Percentiles rank a stretch among this genome's conserved stretches.
These are phyloP conservation scores for Sinocyclocheilus grahami DNA, from an alignment of 2,113 vertebrate genomes.

Conservation along the genomic window DNA sequence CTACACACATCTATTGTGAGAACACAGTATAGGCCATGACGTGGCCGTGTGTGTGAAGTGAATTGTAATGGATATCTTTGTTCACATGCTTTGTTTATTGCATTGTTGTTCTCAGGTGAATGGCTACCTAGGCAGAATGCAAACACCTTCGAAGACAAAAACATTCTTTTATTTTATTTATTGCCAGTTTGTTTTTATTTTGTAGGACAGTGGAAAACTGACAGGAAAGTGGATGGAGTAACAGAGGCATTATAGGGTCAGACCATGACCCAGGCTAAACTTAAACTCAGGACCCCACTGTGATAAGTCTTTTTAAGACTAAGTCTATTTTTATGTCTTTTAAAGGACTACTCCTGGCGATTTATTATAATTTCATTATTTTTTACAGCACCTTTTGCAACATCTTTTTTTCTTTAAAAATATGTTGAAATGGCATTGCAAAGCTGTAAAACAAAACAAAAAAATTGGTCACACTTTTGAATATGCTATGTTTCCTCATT, in stretches of 20 bases:
- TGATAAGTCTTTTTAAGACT: background rate
- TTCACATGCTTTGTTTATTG: slow-evolving; percentile 10
- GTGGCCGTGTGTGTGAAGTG: background rate
- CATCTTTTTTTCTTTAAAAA: background rate
- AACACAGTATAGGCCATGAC: background rate
- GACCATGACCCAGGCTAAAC: background rate
- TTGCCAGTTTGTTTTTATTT: background rate
- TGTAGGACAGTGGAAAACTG: background rate
- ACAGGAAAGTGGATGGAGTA: background rate
- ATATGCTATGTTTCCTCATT: too few species aligned
- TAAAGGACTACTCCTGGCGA: background rate
- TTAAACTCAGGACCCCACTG: background rate
- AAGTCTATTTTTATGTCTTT: background rate
- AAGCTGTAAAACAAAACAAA: too few species aligned
- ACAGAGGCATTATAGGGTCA: background rate
- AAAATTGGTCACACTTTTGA: too few species aligned
- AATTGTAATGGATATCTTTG: slow-evolving; percentile 6
- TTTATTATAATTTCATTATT: background rate
- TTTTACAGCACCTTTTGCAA: background rate
- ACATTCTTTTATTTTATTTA: background rate
- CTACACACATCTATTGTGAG: background rate
- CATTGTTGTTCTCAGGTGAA: background rate
- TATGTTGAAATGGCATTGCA: too few species aligned
- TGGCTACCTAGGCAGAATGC: background rate
- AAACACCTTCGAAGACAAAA: background rate